Evolutionary conservation across 2,113 vertebrate species (phyloP).

Genomic region (Uria lomvia): DNA sequence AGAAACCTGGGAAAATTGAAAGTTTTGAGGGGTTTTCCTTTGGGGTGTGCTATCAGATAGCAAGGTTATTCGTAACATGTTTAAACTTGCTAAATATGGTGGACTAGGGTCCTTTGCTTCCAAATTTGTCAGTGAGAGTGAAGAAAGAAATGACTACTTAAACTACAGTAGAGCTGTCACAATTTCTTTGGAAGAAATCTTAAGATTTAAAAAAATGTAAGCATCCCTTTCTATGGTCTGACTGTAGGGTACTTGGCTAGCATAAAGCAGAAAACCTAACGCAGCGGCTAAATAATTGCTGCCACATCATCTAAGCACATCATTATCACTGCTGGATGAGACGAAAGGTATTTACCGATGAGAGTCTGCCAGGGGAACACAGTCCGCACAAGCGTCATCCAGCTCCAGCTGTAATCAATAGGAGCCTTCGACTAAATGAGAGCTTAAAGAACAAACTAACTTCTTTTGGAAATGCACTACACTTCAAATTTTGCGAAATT

Average conservation of each 20-base stretch:
- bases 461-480: neutral
- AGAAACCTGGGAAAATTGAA: neutral
- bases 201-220: neutral
- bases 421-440: neutral
- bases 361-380: constrained; percentile 35
- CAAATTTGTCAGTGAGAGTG: neutral
- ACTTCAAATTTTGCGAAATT: neutral
- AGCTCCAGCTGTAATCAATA: constrained; percentile 52
- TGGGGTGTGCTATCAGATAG: neutral
- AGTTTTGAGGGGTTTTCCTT: neutral
- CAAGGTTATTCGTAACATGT: neutral
- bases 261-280: neutral
- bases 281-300: constrained; percentile 36
- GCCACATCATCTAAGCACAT: constrained; percentile 20
- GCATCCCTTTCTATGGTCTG: neutral
- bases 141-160: neutral
- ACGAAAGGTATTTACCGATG: constrained; percentile 13
- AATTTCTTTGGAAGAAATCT: neutral
- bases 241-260: neutral
- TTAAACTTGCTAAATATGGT: neutral
- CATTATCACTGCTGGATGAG: constrained; percentile 24
- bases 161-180: neutral
- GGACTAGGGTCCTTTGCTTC: neutral
- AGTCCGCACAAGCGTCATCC: neutral
- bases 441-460: neutral